Conservation (phyloP, 2,113 vertebrate genomes). For the Lasiurus borealis region DNA sequence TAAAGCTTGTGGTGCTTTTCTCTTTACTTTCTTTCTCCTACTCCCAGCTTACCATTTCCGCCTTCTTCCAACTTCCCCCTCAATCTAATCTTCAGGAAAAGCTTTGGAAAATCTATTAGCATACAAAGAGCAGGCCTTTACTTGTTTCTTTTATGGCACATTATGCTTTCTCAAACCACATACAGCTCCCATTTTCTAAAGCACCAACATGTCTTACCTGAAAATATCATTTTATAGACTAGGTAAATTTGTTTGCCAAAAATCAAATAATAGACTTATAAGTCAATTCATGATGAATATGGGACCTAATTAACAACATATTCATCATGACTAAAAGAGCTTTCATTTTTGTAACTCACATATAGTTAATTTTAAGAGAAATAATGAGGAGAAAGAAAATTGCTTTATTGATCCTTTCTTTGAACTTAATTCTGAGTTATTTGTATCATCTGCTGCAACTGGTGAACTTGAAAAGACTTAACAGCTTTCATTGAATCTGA, state of each 20-base stretch:
- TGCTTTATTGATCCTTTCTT: not conserved
- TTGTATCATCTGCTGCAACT: not conserved
- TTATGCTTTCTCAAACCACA: not conserved
- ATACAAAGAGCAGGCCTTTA: no score
- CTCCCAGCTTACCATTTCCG: not conserved
- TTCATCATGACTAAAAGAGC: not conserved
- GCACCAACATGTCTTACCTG: not conserved
- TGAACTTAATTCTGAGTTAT: conserved; percentile 16
- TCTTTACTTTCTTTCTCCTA: not conserved
- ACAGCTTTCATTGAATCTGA: not conserved
- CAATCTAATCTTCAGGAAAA: not conserved
- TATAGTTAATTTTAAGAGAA: conserved; percentile 28
- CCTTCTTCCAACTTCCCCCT: not conserved
- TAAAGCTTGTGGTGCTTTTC: not conserved
- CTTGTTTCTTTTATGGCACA: not conserved
- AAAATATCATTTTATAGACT: conserved; percentile 18
- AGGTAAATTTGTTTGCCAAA: conserved; percentile 38
- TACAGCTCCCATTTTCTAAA: conserved; percentile 17
- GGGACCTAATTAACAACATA: not conserved
- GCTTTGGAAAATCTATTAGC: not conserved
- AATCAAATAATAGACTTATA: not conserved
- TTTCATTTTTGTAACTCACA: conserved; percentile 8
- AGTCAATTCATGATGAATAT: conserved; percentile 8
- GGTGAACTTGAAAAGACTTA: conserved; percentile 1
- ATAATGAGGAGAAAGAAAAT: not conserved